Evolutionary conservation across 2,797 vertebrate genomes (phyloP), one percentile per base, ranked within the genome.

Genomic region (Eulemur mongoz): DNA sequence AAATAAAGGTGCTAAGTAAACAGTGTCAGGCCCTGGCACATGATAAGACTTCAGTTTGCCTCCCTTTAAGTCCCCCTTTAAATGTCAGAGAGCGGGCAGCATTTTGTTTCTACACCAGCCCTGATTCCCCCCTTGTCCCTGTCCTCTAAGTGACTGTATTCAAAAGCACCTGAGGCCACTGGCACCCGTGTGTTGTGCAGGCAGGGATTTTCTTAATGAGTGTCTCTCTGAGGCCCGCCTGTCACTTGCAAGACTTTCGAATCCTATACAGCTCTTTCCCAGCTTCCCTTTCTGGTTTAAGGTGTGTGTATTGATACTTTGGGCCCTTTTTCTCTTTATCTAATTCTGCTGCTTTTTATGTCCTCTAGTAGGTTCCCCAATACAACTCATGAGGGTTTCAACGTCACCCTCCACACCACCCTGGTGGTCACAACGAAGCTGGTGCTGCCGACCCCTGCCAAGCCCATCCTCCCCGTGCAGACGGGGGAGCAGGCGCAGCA

Each of bases 401-500:
- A 99, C 97, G 98, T 98, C 87, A 99, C 99, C 78, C 97, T 99
- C 17, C 99, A 98, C 81, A 95, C 98, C 18, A 97, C 99, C 3
- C 98, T 99, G 85, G 98, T 98, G 35, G 91, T 98, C 67, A 98
- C 98, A 0, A 98, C 99, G 0, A 99, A 99, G 20, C 27, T 99
- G n/a, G 98, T 99, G 80, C 99, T 99, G 6, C 99, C 99, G 1
- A 99, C 99, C 0, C 98, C 98, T n/a, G 98, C 98, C 80, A 99
- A 99, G 84, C 99, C 99, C 73, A 99, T 99, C 96, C 98, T 99
- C 12, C 99, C 99, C 0, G 99, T 99, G 70, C 99, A 99, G 98
- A 99, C 99, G 0, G 99, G 99, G 43, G 99, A 99, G 92, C 99
- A 99, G 96, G 99, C 99, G 3, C 99, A 99, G 98, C 99, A 99